A percentile compares a stretch with the other conserved stretches of the same genome.
These are phyloP conservation scores for Pseudanteris insignis DNA, from an alignment of 2,888 invertebrate genomes.

Conservation along the genomic window DNA sequence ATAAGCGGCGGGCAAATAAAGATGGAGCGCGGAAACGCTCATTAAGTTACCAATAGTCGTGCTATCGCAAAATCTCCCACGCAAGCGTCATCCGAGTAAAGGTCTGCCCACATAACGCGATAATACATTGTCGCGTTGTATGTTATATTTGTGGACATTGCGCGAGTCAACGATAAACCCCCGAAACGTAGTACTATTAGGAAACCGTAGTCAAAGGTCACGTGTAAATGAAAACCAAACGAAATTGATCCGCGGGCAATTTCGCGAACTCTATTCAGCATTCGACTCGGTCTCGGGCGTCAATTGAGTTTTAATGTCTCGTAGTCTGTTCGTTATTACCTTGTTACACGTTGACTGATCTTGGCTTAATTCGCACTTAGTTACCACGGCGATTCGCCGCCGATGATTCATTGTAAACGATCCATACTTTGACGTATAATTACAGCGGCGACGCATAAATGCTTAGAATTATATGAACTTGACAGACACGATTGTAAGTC, in stretches of 20 bases:
- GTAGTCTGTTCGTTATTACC: background rate
- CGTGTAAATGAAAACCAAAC: constrained; percentile 32
- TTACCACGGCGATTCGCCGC: constrained; percentile 2
- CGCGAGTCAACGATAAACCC: constrained; percentile 48
- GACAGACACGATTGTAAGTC: no score
- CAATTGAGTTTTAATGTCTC: constrained; percentile 7
- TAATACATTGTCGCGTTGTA: constrained; percentile 49
- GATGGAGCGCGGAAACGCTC: constrained; percentile 46
- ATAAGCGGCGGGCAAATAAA: constrained; percentile 16
- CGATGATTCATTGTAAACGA: constrained; percentile 19
- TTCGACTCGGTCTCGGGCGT: constrained; percentile 10
- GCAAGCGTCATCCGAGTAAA: constrained; percentile 47
- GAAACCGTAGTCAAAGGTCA: constrained; percentile 47
- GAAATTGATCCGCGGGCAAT: constrained; percentile 6
- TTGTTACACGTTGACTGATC: constrained; percentile 18
- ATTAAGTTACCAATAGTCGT: constrained; percentile 49
- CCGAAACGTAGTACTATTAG: constrained; percentile 51
- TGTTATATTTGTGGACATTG: constrained; percentile 48
- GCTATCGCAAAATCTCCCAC: constrained; percentile 50
- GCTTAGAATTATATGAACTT: constrained; percentile 21
- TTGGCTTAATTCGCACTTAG: constrained; percentile 14
- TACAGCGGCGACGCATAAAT: constrained; percentile 22
- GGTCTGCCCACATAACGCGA: constrained; percentile 46
- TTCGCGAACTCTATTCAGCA: constrained; percentile 29
- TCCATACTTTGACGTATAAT: constrained; percentile 25